phyloP scores from a whole-genome alignment of 2,797 vertebrate species.

The Acanthis flammea region DNA sequence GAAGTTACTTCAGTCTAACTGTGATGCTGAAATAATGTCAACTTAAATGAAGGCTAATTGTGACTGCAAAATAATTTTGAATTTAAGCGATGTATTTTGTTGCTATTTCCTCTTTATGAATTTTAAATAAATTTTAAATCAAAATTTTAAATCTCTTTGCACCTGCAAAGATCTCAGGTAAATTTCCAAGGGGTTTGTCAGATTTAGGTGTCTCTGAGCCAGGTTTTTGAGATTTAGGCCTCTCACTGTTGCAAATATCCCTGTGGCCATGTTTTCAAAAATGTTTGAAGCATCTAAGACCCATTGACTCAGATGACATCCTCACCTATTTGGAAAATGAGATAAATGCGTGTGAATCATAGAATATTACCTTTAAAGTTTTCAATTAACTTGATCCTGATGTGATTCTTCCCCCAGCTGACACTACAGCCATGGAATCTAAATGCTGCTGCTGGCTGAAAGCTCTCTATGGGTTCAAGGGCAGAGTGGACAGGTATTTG shows the following conservation, averaged over 20 bases:
- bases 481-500: background rate
- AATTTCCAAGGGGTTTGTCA: background rate
- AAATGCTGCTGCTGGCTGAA: background rate
- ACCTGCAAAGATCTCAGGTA: background rate
- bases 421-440: background rate
- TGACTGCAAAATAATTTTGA: background rate
- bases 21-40: background rate
- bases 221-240: background rate
- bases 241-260: background rate
- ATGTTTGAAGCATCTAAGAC: background rate
- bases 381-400: background rate
- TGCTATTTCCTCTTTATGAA: background rate
- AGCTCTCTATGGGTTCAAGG: background rate
- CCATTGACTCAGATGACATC: background rate
- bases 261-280: background rate
- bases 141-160: background rate
- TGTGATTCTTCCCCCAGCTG: background rate
- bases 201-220: background rate
- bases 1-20: background rate
- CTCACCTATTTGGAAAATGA: background rate
- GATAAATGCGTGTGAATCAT: background rate
- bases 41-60: background rate
- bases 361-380: background rate
- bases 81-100: background rate
- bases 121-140: background rate